Evolutionary conservation across 2,797 vertebrate species (phyloP).

Genomic region (Acipenser transmontanus): DNA sequence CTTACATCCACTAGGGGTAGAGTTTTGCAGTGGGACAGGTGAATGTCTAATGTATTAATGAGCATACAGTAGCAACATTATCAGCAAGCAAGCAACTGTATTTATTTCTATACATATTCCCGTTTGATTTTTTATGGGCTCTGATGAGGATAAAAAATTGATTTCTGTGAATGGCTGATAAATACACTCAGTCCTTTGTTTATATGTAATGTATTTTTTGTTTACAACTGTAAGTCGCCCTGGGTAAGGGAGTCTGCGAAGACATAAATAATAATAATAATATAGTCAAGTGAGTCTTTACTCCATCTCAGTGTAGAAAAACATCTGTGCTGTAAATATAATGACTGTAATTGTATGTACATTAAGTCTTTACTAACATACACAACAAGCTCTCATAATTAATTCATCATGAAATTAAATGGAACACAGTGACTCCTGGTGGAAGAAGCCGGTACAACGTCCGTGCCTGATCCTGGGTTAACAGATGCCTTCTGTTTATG

Average conservation of each 20-base stretch:
- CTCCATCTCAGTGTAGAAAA: constrained; percentile 26
- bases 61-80: too few species aligned
- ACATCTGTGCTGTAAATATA: constrained; percentile 41
- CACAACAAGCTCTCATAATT: constrained; percentile 34
- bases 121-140: constrained; percentile 3
- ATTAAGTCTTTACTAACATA: constrained; percentile 32
- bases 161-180: too few species aligned
- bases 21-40: too few species aligned
- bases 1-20: too few species aligned
- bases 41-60: too few species aligned
- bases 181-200: constrained; percentile 7
- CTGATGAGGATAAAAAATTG: background rate
- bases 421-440: constrained; percentile 7
- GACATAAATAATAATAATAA: background rate
- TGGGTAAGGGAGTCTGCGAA: too few species aligned
- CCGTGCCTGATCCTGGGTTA: too few species aligned
- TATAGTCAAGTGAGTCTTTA: constrained; percentile 24
- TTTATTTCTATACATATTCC: background rate
- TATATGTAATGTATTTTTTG: constrained; percentile 23
- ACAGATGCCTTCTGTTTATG: too few species aligned
- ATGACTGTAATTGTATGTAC: constrained; percentile 52
- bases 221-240: too few species aligned
- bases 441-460: too few species aligned
- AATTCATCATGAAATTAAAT: constrained; percentile 25
- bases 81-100: too few species aligned